These are phyloP conservation scores for Poeciliopsis paucimaculata DNA, from an alignment of 2,797 vertebrate species.

Conservation along the genomic window DNA sequence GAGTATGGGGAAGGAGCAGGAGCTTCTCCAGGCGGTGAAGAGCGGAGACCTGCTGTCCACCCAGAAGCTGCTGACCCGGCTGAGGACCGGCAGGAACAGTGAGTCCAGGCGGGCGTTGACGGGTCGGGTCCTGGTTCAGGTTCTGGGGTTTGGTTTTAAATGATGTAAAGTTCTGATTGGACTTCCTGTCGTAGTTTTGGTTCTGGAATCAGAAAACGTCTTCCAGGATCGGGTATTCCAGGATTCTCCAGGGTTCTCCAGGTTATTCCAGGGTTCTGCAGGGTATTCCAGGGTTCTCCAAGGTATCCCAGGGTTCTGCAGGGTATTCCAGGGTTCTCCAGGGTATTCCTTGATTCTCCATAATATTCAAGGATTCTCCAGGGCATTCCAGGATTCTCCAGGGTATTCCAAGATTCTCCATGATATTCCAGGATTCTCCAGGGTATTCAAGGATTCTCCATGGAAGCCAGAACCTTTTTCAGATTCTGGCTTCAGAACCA, in stretches of 20 bases:
- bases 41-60: conserved; percentile 77
- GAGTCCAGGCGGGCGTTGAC: conserved; percentile 46
- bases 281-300: too few species aligned
- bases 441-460: too few species aligned
- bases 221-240: background rate
- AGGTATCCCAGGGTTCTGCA: too few species aligned
- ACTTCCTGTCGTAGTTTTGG: background rate
- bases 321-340: too few species aligned
- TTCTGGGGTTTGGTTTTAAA: background rate
- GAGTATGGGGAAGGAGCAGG: conserved; percentile 83
- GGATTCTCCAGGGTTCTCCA: too few species aligned
- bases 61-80: conserved; percentile 79
- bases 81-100: conserved; percentile 79
- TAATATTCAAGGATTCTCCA: too few species aligned
- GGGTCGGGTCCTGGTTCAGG: background rate
- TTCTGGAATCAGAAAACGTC: background rate
- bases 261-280: too few species aligned
- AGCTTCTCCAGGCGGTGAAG: conserved; percentile 84
- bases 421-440: too few species aligned
- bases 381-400: too few species aligned
- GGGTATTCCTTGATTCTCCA: too few species aligned
- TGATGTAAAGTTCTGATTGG: background rate
- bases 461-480: too few species aligned
- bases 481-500: background rate
- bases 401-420: too few species aligned